These are phyloP conservation scores for Scelioninae gen. 2 DNA, from an alignment of 2,888 invertebrate genomes.

Conservation along the genomic window DNA sequence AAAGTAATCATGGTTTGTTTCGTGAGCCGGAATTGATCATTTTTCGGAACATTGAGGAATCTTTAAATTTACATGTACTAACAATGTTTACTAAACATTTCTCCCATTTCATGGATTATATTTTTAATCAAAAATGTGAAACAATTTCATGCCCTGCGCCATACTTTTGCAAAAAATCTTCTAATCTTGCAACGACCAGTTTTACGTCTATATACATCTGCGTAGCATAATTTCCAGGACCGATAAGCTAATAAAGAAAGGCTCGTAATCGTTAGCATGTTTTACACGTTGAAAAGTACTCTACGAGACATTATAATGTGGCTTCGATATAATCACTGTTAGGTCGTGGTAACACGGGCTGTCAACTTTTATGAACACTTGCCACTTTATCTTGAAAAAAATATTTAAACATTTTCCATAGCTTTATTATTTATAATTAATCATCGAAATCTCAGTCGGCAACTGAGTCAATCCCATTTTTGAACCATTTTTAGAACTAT, in stretches of 20 bases:
- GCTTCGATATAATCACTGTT: constrained; percentile 39
- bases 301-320: constrained; percentile 32
- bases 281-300: constrained; percentile 37
- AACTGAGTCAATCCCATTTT: no score
- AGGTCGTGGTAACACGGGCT: constrained; percentile 20
- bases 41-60: no score
- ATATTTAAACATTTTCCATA: no score
- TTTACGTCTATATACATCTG: constrained; percentile 31
- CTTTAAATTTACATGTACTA: no score
- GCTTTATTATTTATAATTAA: no score
- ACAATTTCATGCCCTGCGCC: constrained; percentile 14
- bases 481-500: no score
- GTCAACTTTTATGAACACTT: constrained; percentile 47
- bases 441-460: no score
- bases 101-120: no score
- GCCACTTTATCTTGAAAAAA: no score
- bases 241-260: constrained; percentile 44
- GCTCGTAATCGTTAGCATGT: constrained; percentile 27
- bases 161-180: constrained; percentile 20
- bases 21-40: no score
- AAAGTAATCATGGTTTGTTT: no score
- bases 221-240: constrained; percentile 27
- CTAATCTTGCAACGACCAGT: constrained; percentile 7
- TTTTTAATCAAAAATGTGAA: neutral
- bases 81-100: no score